Percentiles rank a stretch among this genome's conserved stretches.
Evolutionary conservation across 2,888 invertebrate species (phyloP).

Genomic region (Tenodera sinensis): DNA sequence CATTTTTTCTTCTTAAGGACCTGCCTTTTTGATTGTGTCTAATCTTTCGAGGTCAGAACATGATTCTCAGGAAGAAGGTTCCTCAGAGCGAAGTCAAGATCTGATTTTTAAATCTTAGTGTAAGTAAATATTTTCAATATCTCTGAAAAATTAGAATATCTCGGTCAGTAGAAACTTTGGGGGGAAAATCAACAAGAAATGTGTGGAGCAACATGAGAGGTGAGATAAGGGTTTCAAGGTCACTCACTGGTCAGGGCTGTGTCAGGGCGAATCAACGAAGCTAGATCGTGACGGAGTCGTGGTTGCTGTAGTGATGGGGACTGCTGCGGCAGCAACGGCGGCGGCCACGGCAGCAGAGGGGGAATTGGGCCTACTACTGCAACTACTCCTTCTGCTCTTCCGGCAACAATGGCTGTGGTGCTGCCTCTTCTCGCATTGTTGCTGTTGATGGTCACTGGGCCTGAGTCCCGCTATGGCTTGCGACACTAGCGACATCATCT

Average conservation of each 20-base stretch:
- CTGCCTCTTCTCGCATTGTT: slow-evolving; percentile 25
- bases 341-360: background rate
- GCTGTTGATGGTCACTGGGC: background rate
- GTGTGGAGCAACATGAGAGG: background rate
- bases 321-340: background rate
- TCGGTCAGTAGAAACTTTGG: too few species aligned
- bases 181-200: background rate
- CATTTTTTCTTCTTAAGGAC: too few species aligned
- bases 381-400: slow-evolving; percentile 6
- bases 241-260: slow-evolving; percentile 26
- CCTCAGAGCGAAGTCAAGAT: too few species aligned
- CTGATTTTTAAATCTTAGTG: too few species aligned
- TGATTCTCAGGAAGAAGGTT: too few species aligned
- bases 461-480: slow-evolving; percentile 53
- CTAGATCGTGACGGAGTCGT: background rate
- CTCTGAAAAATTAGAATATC: too few species aligned
- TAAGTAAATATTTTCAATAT: too few species aligned
- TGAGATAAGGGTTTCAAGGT: background rate
- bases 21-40: too few species aligned
- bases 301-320: background rate
- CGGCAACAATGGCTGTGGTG: slow-evolving; percentile 22
- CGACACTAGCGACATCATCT: slow-evolving; percentile 53
- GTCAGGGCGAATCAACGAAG: slow-evolving; percentile 23
- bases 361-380: background rate
- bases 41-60: too few species aligned